Evolutionary conservation across 1,140 invertebrate genomes (phyloP), one percentile per base, ranked within the genome.

Genomic region (Ips typographus): DNA sequence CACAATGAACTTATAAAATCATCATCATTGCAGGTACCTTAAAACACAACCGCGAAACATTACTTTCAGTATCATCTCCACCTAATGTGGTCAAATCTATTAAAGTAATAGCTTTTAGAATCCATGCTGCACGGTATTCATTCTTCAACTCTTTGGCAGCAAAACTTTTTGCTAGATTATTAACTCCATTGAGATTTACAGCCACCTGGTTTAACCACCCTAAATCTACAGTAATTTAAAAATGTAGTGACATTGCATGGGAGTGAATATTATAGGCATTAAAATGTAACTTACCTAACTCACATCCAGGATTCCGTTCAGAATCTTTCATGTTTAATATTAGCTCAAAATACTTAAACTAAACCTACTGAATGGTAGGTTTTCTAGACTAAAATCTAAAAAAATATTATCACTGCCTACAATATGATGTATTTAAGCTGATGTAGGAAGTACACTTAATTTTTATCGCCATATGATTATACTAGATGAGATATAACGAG

Each of bases 61-160:
- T 95, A 7, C 86, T 84, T 8, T 81, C 76, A 4, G 94, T 97
- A 80, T 99, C 97, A 86, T 97, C 93, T 6, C 94, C 89, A 44
- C 87, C 85, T 47, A 99, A 82, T 40, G 95, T 96, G 8, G 97
- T 99, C 58, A 99, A 84, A 82, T 99, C 97, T 68, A 98, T 94
- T 68, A 92, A 89, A 60, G 88, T 88, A 2, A 98, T 82, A 36
- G 93, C 93, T 78, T 89, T 88, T 41, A 95, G 74, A 6, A 96
- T 82, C 91, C 92, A 96, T 36, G 86, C 86, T 68, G 87, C 83
- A 82, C 89, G 82, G 66, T 87, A 78, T 71, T 83, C 82, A 71
- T 78, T 74, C 40, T 77, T 71, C 36, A 83, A 73, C 40, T 71
- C 60, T 73, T 80, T 75, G 4, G 57, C 65, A 39, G 82, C 68